phyloP scores from a whole-genome alignment of 2,888 invertebrate species.

The Poecilobothrus nobilitatus region DNA sequence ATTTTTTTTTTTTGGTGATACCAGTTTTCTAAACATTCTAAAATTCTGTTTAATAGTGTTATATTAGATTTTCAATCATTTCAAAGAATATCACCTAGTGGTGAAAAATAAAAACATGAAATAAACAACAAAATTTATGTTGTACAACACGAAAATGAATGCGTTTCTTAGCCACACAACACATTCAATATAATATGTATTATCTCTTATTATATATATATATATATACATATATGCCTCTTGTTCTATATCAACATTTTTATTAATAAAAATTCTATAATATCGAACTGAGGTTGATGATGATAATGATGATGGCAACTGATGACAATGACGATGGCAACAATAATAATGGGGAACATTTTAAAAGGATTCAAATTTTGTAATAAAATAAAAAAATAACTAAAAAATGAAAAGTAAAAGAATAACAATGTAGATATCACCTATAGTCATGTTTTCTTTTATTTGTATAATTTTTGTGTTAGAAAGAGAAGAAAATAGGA shows the following conservation, averaged over 20 bases:
- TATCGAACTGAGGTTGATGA: neutral
- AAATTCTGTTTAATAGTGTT: neutral
- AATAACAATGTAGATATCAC: neutral
- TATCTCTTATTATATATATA: too few relatives aligned
- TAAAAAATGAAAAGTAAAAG: neutral
- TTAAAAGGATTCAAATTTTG: neutral
- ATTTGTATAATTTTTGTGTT: neutral
- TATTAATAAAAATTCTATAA: neutral
- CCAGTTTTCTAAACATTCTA: neutral
- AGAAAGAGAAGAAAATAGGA: too few relatives aligned
- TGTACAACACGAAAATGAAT: neutral
- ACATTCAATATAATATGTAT: neutral
- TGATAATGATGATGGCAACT: neutral
- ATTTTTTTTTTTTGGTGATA: too few relatives aligned
- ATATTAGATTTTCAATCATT: too few relatives aligned
- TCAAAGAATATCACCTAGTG: too few relatives aligned
- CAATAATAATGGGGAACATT: neutral
- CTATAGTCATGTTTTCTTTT: neutral
- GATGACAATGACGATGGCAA: neutral
- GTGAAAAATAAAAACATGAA: too few relatives aligned
- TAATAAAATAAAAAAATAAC: neutral
- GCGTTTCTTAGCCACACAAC: constrained; percentile 1
- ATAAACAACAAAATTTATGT: neutral
- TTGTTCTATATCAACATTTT: neutral
- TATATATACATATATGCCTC: too few relatives aligned